phyloP scores from a whole-genome alignment of 2,888 invertebrate species.

The Mystacides longicornis region DNA sequence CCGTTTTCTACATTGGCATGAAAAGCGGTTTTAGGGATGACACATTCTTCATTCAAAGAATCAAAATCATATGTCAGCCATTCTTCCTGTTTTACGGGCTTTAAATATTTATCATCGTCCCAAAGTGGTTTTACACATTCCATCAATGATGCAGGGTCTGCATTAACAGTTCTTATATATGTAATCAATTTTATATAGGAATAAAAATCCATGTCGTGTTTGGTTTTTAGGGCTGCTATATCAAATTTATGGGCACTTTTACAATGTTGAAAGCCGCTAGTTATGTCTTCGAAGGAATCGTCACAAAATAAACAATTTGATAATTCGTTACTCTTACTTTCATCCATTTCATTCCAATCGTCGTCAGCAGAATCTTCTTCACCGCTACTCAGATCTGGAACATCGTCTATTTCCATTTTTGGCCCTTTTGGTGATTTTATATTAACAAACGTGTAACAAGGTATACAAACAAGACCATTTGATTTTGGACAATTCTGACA shows the following conservation, averaged over 20 bases:
- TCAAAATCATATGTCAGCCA: conserved; percentile 76
- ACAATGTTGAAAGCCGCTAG: conserved; percentile 61
- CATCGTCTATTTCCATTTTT: conserved; percentile 35
- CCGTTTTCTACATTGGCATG: conserved; percentile 57
- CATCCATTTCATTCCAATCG: conserved; percentile 47
- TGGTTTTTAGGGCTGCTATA: conserved; percentile 55
- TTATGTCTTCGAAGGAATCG: conserved; percentile 51
- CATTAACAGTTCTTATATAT: conserved; percentile 61
- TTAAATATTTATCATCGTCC: conserved; percentile 71
- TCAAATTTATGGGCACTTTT: conserved; percentile 57
- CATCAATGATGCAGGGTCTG: conserved; percentile 50
- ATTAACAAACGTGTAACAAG: no score
- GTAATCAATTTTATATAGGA: conserved; percentile 75
- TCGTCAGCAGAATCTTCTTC: conserved; percentile 44
- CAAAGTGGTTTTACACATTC: conserved; percentile 51
- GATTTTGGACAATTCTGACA: not conserved
- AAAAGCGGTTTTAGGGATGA: conserved; percentile 36
- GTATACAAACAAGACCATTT: not conserved
- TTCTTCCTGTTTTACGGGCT: conserved; percentile 68
- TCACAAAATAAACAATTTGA: conserved; percentile 67
- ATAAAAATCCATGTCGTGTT: conserved; percentile 73
- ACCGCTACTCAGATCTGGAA: conserved; percentile 46
- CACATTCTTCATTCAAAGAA: conserved; percentile 28
- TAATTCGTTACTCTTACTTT: conserved; percentile 30
- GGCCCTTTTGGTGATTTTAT: no score